Base-by-base conservation (phyloP, 1,140 invertebrate genomes). In the Dendroctonus valens region DNA sequence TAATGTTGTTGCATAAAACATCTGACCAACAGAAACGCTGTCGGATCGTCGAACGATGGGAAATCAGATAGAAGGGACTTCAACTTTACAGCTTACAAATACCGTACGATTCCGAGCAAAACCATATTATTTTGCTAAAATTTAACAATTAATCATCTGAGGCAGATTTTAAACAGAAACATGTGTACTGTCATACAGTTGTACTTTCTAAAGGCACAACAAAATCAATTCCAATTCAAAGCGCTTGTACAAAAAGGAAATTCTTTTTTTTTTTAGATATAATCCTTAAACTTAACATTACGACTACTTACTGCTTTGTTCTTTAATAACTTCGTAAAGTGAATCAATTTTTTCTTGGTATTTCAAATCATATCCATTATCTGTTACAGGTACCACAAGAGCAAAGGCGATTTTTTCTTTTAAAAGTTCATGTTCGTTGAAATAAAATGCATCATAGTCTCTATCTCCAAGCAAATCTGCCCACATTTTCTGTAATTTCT, bases 391-490 rank as follows among this genome's bases (percentile, higher is more conserved):
- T n/a, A 74, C 74, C 68, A 53, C 71, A 14, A 75, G 49, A 9
- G 73, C 73, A 70, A 61, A 77, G 7, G 59, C 69, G 46, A 77
- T 77, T 70, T 77, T 77, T 7, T 65, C 37, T 61, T 73, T 72
- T 41, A 77, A 63, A 44, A 48, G 50, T 0, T 69, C 46, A 57
- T 70, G 68, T 58, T 77, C 68, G 51, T 72, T 50, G 59, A 58
- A 50, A 44, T 75, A 70, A 59, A 73, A 77, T 55, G 61, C 44
- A 59, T 76, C 74, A 62, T 75, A 77, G 68, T 77, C 76, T 44
- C 75, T 55, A 58, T 77, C 72, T 7, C 72, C 73, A 9, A 77
- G 52, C 49, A 61, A 59, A 41, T 77, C 69, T n/a, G 68, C 73
- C 68, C 73, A 74, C 9, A 70, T 48, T 53, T 69, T 69, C 54